These are phyloP conservation scores for Alosa sapidissima DNA, from an alignment of 2,797 vertebrate species.

Conservation along the genomic window DNA sequence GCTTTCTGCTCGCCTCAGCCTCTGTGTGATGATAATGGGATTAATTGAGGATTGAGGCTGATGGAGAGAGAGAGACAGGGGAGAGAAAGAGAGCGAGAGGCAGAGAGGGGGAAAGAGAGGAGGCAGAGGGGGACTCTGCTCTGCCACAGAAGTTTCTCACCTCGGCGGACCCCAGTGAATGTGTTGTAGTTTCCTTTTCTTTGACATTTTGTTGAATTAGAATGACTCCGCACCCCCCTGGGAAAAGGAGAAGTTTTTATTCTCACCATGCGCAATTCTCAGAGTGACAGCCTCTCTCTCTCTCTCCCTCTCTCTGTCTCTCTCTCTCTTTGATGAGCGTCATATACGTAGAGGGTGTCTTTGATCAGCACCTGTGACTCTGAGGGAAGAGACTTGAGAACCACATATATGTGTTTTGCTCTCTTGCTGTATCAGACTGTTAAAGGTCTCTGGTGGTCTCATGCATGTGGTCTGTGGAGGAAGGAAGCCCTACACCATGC, in stretches of 20 bases:
- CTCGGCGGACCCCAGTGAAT: background rate
- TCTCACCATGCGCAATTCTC: background rate
- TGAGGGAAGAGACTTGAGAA: background rate
- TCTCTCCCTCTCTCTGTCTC: background rate
- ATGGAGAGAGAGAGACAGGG: background rate
- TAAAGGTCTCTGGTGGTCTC: constrained; percentile 11
- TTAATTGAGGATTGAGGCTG: background rate
- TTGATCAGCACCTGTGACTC: background rate
- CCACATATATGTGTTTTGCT: background rate
- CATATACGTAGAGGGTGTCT: background rate
- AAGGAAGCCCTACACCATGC: background rate
- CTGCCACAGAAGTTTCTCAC: background rate
- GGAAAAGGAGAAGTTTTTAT: background rate
- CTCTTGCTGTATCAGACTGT: background rate
- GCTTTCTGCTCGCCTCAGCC: constrained; percentile 6
- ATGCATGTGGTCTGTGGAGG: background rate
- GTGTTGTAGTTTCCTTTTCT: background rate
- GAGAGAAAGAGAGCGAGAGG: background rate
- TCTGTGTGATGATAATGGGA: constrained; percentile 5
- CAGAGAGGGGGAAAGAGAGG: background rate
- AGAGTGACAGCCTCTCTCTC: background rate
- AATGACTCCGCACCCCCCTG: background rate
- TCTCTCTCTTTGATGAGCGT: background rate
- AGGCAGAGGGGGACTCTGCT: background rate
- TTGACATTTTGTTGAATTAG: background rate